Evolutionary conservation across 2,888 invertebrate genomes (phyloP), one percentile per base, ranked within the genome.

Genomic region (Anodontia alba): DNA sequence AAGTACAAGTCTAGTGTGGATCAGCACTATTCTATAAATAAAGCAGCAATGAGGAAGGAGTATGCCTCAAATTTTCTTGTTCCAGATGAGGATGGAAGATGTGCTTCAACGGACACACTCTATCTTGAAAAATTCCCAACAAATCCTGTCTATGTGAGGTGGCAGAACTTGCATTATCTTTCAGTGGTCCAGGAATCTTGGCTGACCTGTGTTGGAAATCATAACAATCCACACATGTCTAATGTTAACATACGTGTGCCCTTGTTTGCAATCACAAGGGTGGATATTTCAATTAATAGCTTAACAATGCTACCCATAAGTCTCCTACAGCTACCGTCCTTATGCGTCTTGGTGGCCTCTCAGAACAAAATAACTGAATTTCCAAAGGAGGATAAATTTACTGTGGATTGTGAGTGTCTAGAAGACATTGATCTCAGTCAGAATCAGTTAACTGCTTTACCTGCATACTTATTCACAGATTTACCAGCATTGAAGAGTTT

Each of bases 231-330:
- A 1, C 96, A 97, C 90, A 95, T 99, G 36, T 96, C 96, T 87
- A 96, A 97, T 72, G 96, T 96, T 10, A 96, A 5, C 95, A 96
- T 83, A 95, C 96, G 87, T 96, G 95, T 86, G 57, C 96, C 97
- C 0, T 95, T 98, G n/a, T 97, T 97, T 91, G 98, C 99, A 0
- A 97, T 99, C 79, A 99, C 99, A 0, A 96, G 99, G 51, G 95
- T 99, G 36, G 99, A 99, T 94, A 96, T 99, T 57, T 98, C 99
- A 10, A 97, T 97, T 93, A 99, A 99, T 95, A 96, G 96, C 79
- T 95, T 99, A 0, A 95, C 96, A 1, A 74, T 85, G 36, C 94
- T 99, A 88, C 99, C 99, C 0, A 95, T 96, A 0, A 96, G 97
- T 77, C 95, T 99, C 69, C 98, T 99, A 94, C 96, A 97, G 54